These are phyloP conservation scores for Labeo rohita DNA, from an alignment of 2,113 vertebrate species.

Conservation along the genomic window DNA sequence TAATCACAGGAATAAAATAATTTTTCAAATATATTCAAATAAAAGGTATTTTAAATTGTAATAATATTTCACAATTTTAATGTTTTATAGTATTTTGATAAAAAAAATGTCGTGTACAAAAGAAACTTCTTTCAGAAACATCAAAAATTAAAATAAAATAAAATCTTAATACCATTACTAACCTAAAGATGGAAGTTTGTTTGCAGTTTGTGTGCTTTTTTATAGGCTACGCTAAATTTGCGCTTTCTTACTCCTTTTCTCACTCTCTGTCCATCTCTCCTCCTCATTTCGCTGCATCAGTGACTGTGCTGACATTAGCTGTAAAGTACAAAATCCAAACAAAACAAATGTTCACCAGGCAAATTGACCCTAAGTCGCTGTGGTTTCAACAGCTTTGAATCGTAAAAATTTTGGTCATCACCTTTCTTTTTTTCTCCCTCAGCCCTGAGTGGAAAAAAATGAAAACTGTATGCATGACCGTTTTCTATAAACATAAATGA, in stretches of 20 bases:
- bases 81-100: too few relatives aligned
- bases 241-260: background rate
- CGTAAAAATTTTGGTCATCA: slow-evolving; percentile 19
- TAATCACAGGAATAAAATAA: too few relatives aligned
- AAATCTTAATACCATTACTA: too few relatives aligned
- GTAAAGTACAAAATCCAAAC: slow-evolving; percentile 6
- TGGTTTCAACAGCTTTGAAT: slow-evolving; percentile 25
- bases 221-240: too few relatives aligned
- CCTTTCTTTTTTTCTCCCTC: background rate
- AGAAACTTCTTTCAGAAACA: too few relatives aligned
- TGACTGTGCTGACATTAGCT: background rate
- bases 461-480: slow-evolving; percentile 20
- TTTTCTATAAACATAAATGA: slow-evolving; percentile 37
- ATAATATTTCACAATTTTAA: too few relatives aligned
- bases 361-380: slow-evolving; percentile 1
- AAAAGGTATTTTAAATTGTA: too few relatives aligned
- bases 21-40: too few relatives aligned
- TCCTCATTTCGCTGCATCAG: background rate
- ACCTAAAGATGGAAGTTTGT: too few relatives aligned
- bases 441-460: slow-evolving; percentile 3
- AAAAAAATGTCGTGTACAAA: too few relatives aligned
- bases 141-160: too few relatives aligned
- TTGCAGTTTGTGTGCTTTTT: too few relatives aligned
- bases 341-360: background rate
- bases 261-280: background rate